phyloP scores from a whole-genome alignment of 2,113 vertebrate species.

The Ramphastos sulfuratus region DNA sequence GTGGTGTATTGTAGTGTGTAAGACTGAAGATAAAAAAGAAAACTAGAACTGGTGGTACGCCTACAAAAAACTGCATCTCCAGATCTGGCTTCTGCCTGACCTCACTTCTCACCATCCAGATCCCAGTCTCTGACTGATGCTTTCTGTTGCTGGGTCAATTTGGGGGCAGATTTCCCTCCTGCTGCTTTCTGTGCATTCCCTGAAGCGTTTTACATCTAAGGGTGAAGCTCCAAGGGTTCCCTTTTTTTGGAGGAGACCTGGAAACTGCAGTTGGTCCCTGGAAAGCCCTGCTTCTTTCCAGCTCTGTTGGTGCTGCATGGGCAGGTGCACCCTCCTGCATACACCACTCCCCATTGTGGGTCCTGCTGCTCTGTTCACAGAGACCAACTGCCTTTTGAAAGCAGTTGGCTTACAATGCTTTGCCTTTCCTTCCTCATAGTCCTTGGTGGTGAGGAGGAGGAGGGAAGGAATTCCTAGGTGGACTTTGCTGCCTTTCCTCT shows the following conservation, averaged over 20 bases:
- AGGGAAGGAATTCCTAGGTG: background rate
- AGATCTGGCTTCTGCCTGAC: background rate
- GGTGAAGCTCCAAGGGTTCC: background rate
- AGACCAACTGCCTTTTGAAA: background rate
- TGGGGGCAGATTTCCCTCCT: fast-evolving
- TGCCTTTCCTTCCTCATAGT: background rate
- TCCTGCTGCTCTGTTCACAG: background rate
- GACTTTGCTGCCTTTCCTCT: background rate
- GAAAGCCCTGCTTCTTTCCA: background rate
- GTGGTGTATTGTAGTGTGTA: background rate
- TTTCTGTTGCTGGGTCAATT: background rate
- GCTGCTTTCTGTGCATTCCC: background rate
- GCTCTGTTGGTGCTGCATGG: background rate
- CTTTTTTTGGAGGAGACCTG: background rate
- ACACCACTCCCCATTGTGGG: fast-evolving
- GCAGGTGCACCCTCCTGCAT: fast-evolving
- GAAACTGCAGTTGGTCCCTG: fast-evolving
- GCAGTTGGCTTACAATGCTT: fast-evolving
- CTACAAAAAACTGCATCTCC: background rate
- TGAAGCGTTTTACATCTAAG: background rate
- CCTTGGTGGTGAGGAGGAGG: fast-evolving
- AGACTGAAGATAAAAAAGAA: background rate
- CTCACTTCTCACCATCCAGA: background rate
- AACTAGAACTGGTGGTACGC: background rate
- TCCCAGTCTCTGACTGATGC: fast-evolving